Percentiles rank a stretch among this genome's conserved stretches.
Conservation (phyloP, 2,888 invertebrate species). For the Phoenoteleia sp. region DNA sequence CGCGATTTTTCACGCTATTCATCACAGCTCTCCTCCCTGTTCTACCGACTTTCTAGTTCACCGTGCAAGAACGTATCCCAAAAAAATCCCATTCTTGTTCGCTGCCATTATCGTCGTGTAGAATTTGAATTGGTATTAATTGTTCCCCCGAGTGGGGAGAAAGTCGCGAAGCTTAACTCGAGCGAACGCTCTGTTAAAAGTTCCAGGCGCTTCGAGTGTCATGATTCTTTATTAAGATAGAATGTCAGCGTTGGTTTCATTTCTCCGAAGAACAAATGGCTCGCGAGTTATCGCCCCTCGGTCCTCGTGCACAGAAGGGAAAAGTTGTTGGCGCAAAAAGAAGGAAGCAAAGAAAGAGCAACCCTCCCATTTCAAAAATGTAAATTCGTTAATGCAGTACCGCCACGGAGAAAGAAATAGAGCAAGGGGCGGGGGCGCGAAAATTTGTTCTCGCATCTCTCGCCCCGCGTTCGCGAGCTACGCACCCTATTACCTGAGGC, state of each 20-base stretch:
- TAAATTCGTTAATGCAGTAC: slow-evolving; percentile 86
- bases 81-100: slow-evolving; percentile 49
- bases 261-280: slow-evolving; percentile 85
- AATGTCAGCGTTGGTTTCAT: slow-evolving; percentile 82
- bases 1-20: not conserved
- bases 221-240: slow-evolving; percentile 85
- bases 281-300: slow-evolving; percentile 85
- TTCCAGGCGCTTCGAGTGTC: slow-evolving; percentile 78
- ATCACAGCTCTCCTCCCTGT: not conserved
- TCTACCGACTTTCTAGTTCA: slow-evolving; percentile 31
- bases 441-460: slow-evolving; percentile 79
- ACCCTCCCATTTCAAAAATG: slow-evolving; percentile 86
- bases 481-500: slow-evolving; percentile 86
- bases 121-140: slow-evolving; percentile 82
- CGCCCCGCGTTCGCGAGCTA: slow-evolving; percentile 66
- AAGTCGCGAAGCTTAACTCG: slow-evolving; percentile 69
- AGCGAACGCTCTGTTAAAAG: slow-evolving; percentile 79
- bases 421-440: slow-evolving; percentile 78
- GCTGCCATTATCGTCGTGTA: slow-evolving; percentile 65
- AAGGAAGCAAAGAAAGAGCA: slow-evolving; percentile 64
- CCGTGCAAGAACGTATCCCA: slow-evolving; percentile 41
- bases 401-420: slow-evolving; percentile 60
- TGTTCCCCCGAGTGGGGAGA: slow-evolving; percentile 75
- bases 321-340: slow-evolving; percentile 54
- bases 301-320: slow-evolving; percentile 34